Conservation (phyloP, 2,888 invertebrate genomes). For the Balanococcus diminutus region DNA sequence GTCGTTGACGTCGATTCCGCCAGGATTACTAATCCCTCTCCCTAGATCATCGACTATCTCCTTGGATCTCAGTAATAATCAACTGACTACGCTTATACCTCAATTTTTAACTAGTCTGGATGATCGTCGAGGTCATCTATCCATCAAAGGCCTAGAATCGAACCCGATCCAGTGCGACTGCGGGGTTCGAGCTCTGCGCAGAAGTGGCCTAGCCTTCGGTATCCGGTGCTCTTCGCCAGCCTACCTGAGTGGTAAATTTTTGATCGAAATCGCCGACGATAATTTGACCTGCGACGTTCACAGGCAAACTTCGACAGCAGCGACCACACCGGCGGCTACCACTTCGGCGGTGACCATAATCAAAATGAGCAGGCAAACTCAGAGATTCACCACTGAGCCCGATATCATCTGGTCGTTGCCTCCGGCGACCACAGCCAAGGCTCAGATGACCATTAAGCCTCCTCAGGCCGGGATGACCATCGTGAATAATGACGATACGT, state of each 20-base stretch:
- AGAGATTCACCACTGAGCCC: constrained; percentile 66
- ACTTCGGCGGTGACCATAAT: constrained; percentile 50
- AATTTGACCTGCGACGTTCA: constrained; percentile 78
- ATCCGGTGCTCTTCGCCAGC: constrained; percentile 73
- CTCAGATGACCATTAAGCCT: constrained; percentile 46
- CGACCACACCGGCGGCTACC: constrained; percentile 27
- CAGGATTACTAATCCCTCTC: constrained; percentile 83
- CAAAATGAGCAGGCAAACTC: constrained; percentile 42
- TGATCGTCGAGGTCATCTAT: constrained; percentile 77
- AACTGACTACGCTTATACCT: constrained; percentile 75
- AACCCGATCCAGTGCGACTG: constrained; percentile 89
- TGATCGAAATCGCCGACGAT: constrained; percentile 80
- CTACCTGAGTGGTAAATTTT: constrained; percentile 71
- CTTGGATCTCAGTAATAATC: constrained; percentile 79
- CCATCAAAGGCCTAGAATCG: constrained; percentile 74
- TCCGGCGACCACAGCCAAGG: constrained; percentile 64
- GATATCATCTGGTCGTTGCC: constrained; percentile 89
- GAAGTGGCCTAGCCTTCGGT: constrained; percentile 63
- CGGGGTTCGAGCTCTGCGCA: constrained; percentile 76
- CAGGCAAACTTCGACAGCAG: constrained; percentile 62
- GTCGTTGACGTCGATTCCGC: constrained; percentile 76
- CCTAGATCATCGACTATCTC: constrained; percentile 82
- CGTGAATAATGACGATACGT: constrained; percentile 83
- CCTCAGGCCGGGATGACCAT: constrained; percentile 64
- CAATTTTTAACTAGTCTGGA: constrained; percentile 81